A percentile compares a stretch with the other conserved stretches of the same genome.
Evolutionary conservation across 2,113 vertebrate genomes (phyloP).

Genomic region (Leptobrachium leishanense): DNA sequence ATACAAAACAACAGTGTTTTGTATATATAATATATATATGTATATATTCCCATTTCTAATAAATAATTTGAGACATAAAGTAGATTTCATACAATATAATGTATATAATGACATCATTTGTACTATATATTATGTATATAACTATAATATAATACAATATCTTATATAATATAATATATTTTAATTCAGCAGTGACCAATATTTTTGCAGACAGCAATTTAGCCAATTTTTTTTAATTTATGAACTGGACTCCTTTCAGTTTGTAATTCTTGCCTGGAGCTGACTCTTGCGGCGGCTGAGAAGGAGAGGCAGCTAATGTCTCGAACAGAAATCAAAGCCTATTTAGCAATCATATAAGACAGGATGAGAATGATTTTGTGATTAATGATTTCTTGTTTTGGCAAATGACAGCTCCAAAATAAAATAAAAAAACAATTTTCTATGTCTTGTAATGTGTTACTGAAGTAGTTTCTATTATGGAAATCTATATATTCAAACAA

Average conservation of each 20-base stretch:
- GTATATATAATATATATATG: too few relatives aligned
- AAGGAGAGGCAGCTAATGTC: slow-evolving; percentile 54
- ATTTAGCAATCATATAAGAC: slow-evolving; percentile 54
- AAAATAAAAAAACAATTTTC: slow-evolving; percentile 32
- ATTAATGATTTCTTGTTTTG: slow-evolving; percentile 57
- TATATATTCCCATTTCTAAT: too few relatives aligned
- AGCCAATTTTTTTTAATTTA: slow-evolving; percentile 46
- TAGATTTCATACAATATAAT: too few relatives aligned
- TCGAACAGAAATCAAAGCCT: slow-evolving; percentile 58
- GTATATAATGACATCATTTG: too few relatives aligned
- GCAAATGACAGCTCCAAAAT: slow-evolving; percentile 57
- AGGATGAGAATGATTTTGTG: slow-evolving; percentile 50
- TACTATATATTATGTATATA: too few relatives aligned
- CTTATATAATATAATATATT: slow-evolving; percentile 6
- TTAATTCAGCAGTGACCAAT: slow-evolving; percentile 38
- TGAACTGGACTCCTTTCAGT: slow-evolving; percentile 55
- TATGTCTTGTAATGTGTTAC: slow-evolving; percentile 54
- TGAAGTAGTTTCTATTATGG: slow-evolving; percentile 56
- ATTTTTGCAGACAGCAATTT: slow-evolving; percentile 57
- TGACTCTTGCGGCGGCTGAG: slow-evolving; percentile 50
- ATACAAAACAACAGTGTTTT: too few relatives aligned
- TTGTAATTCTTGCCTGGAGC: slow-evolving; percentile 59
- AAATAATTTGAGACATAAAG: too few relatives aligned
- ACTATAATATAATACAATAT: too few relatives aligned
- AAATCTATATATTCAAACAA: too few relatives aligned